Conservation (phyloP, 1,140 invertebrate genomes). For the Plectrocnemia conspersa region DNA sequence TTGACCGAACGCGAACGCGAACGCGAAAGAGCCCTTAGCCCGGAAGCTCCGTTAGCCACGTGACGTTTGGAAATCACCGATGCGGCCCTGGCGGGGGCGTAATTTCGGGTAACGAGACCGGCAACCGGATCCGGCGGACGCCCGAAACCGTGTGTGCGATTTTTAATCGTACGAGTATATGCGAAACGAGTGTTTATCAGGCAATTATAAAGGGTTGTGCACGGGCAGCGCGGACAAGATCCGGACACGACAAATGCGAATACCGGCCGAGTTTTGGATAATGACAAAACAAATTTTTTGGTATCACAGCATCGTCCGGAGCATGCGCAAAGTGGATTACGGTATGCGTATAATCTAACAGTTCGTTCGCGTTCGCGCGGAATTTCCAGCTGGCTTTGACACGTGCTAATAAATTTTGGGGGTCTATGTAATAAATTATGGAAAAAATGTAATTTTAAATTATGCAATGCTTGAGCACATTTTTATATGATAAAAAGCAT, state of each 20-base stretch:
- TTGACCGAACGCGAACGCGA: no score
- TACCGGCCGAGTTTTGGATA: slow-evolving; percentile 25
- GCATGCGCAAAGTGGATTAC: slow-evolving; percentile 29
- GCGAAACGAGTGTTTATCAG: background rate
- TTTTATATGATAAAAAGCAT: no score
- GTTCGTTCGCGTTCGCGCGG: slow-evolving; percentile 27
- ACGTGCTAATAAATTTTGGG: no score
- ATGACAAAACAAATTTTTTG: slow-evolving; percentile 36
- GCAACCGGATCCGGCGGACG: background rate
- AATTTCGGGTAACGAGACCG: no score
- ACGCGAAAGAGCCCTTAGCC: no score
- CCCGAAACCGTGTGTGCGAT: background rate
- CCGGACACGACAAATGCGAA: slow-evolving; percentile 12
- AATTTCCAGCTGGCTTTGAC: background rate
- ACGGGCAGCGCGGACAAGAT: background rate
- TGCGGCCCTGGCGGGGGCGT: no score
- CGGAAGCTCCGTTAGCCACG: no score
- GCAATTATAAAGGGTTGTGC: background rate
- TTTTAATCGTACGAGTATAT: slow-evolving; percentile 1
- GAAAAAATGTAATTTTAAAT: no score
- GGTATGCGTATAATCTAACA: slow-evolving; percentile 34
- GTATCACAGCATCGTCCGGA: slow-evolving; percentile 31
- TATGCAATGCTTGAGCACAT: no score
- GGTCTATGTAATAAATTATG: no score
- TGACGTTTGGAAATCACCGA: no score